Percentiles rank a stretch among this genome's conserved stretches.
Evolutionary conservation across 2,888 invertebrate species (phyloP).

Genomic region (Frankliniella intonsa): DNA sequence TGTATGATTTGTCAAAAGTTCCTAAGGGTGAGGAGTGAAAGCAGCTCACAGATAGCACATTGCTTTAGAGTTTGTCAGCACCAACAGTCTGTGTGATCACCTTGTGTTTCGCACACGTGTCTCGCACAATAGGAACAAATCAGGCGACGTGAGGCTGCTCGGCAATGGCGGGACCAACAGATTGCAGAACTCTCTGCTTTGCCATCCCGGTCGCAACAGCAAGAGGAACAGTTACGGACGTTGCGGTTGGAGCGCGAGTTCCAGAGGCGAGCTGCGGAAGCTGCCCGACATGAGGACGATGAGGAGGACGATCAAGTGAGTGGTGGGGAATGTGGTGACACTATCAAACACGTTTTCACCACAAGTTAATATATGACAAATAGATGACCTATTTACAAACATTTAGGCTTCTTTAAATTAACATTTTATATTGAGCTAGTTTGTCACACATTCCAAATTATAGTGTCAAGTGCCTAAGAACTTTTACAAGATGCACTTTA

Average conservation of each 20-base stretch:
- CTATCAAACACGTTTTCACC: not conserved
- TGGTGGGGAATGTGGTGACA: not conserved
- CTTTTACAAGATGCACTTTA: not conserved
- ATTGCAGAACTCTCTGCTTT: conserved; percentile 71
- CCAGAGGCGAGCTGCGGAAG: conserved; percentile 81
- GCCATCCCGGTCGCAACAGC: conserved; percentile 66
- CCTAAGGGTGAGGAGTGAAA: not conserved
- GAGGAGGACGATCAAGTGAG: conserved; percentile 56
- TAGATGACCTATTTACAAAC: not conserved
- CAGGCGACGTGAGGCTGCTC: conserved; percentile 66
- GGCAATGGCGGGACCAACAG: conserved; percentile 79
- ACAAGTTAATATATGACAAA: not conserved
- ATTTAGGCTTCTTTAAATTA: not conserved
- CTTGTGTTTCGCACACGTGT: conserved; percentile 18
- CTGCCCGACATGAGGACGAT: conserved; percentile 64
- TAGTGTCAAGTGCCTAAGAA: not conserved
- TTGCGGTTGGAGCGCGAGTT: conserved; percentile 90
- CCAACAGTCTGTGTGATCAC: conserved; percentile 20
- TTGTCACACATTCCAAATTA: not conserved
- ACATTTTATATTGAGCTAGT: not conserved
- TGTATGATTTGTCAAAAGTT: not conserved
- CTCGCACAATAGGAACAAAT: conserved; percentile 54
- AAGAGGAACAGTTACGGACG: conserved; percentile 84
- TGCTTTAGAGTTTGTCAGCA: conserved; percentile 10
- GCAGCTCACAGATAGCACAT: not conserved